Evolutionary conservation across 2,113 vertebrate genomes (phyloP), one percentile per base, ranked within the genome.

Genomic region (Sardina pilchardus): DNA sequence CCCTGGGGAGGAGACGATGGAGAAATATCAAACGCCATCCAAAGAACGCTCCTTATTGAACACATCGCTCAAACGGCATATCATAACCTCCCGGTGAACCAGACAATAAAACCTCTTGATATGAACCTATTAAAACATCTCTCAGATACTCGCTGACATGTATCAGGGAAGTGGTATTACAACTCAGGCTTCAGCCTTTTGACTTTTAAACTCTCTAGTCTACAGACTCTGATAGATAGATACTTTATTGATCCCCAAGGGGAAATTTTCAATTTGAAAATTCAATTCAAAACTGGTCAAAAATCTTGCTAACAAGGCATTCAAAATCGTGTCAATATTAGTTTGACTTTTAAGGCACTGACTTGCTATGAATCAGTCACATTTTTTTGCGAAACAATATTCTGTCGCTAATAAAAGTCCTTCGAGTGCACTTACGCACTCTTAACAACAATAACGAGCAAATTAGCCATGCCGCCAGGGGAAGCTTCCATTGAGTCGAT

Each of bases 1-100:
- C 63, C n/a, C n/a, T 9, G 6, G 63, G 30, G 71, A 78, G 71
- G 16, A 78, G 34, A 78, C 16, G 14, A 36, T 78, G 71, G 34
- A 78, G 30, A 78, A 78, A 78, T 78, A 78, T 78, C 71, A 78
- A 78, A 78, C 26, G 16, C 14, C 14, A 17, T 78, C 71, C 71
- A 14, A 78, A 78, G 36, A 78, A 34, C 3, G 26, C 26, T 71
- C 63, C 4, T 34, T 14, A 71, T 26, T 71, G 63, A 30, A 71
- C 63, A 30, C 63, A 59, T 59, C 12, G 34, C 71, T 34, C 71
- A 34, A 78, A 12, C 30, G 39, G 34, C 26, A 78, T 36, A 78
- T 78, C 34, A 30, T 34, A 14, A 39, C 34, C 71, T 78, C 26
- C 71, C 26, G 0, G 36, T 78, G 71, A 78, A 78, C 71, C 30